These are phyloP conservation scores for Microctonus brassicae DNA, from an alignment of 2,888 invertebrate genomes.

Conservation along the genomic window DNA sequence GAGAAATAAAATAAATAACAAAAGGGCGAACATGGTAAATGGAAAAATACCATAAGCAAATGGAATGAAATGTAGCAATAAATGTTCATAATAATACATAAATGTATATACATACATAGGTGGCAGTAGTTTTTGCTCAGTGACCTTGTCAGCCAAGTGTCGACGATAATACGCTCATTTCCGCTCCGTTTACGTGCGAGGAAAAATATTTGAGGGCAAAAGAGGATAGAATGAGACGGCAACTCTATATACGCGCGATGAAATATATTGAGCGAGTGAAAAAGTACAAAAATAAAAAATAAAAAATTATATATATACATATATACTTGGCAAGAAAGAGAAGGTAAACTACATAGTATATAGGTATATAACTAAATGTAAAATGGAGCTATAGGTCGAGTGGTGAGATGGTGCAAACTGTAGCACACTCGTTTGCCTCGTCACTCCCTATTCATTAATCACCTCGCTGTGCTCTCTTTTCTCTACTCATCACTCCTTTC, in stretches of 20 bases:
- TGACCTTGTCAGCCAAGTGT: conserved; percentile 15
- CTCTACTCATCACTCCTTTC: neutral
- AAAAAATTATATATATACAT: conserved; percentile 20
- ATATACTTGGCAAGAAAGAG: conserved; percentile 16
- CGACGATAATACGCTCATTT: conserved; percentile 39
- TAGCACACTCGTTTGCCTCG: conserved; percentile 57
- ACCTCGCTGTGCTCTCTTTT: conserved; percentile 49
- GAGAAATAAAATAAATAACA: neutral
- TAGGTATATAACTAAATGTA: conserved; percentile 4
- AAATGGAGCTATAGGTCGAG: conserved; percentile 31
- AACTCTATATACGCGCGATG: conserved; percentile 16
- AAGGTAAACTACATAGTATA: neutral
- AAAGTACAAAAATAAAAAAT: conserved; percentile 9
- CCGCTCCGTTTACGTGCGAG: conserved; percentile 31
- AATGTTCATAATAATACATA: no score
- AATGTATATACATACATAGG: conserved; percentile 7
- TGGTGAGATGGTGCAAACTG: conserved; percentile 55
- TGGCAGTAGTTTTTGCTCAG: conserved; percentile 23
- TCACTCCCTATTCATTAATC: conserved; percentile 66
- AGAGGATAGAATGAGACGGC: conserved; percentile 19
- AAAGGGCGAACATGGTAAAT: neutral
- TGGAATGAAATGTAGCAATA: neutral
- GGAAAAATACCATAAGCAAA: neutral
- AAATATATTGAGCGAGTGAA: neutral
- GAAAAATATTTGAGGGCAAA: conserved; percentile 21